A percentile compares a stretch with the other conserved stretches of the same genome.
phyloP scores from a whole-genome alignment of 2,888 invertebrate species.

The Rhyacophila evoluta region DNA sequence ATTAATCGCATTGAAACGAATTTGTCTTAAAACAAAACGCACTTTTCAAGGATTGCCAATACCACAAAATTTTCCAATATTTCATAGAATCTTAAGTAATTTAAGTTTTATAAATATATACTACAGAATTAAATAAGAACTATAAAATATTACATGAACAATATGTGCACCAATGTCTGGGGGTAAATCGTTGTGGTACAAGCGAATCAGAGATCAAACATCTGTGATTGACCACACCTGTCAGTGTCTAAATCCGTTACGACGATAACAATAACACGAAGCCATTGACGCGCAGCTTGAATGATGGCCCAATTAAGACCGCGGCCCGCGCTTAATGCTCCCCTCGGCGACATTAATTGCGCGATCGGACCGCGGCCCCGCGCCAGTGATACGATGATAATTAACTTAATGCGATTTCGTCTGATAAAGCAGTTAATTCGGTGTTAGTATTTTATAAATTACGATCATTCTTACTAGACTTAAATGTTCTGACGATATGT shows the following conservation, averaged over 20 bases:
- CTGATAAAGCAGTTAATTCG: background rate
- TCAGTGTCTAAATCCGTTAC: background rate
- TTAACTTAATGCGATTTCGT: background rate
- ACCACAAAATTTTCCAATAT: too few species aligned
- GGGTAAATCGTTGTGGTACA: too few species aligned
- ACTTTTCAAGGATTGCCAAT: too few species aligned
- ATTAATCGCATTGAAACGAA: too few species aligned
- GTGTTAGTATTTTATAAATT: background rate
- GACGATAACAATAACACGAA: slow-evolving; percentile 19
- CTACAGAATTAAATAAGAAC: too few species aligned
- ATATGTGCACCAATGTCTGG: too few species aligned
- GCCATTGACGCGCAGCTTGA: slow-evolving; percentile 19
- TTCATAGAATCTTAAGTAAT: too few species aligned
- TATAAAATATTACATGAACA: too few species aligned
- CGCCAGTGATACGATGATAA: background rate
- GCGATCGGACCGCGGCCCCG: background rate
- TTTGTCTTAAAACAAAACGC: too few species aligned
- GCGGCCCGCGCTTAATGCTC: slow-evolving; percentile 12
- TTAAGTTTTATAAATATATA: too few species aligned
- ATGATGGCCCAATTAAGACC: slow-evolving; percentile 18
- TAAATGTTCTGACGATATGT: background rate
- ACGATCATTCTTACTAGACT: background rate
- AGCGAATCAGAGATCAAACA: too few species aligned
- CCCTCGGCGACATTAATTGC: background rate
- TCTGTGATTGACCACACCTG: background rate